Percentiles rank a stretch among this genome's conserved stretches.
Evolutionary conservation across 2,797 vertebrate species (phyloP).

Genomic region (Allobates femoralis): DNA sequence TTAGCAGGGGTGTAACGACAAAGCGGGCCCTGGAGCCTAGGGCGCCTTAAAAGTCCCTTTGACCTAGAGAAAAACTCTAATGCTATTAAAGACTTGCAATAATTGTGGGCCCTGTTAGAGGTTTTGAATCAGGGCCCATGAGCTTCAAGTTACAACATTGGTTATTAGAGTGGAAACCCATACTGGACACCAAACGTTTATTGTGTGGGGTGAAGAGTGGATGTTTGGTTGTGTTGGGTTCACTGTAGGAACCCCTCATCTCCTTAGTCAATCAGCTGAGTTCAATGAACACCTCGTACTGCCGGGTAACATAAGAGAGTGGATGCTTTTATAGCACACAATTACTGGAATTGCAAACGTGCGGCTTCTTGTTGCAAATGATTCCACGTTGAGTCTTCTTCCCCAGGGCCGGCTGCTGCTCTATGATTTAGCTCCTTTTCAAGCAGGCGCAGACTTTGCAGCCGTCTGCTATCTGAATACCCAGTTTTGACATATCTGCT

Average conservation of each 20-base stretch:
- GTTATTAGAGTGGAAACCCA: too few relatives aligned
- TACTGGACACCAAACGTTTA: too few relatives aligned
- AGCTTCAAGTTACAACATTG: too few relatives aligned
- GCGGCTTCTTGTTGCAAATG: slow-evolving; percentile 11
- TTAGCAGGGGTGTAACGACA: too few relatives aligned
- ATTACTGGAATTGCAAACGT: slow-evolving; percentile 41
- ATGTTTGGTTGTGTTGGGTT: not conserved
- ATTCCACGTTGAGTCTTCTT: slow-evolving; percentile 19
- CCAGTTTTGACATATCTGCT: slow-evolving; percentile 55
- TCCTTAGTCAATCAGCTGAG: slow-evolving; percentile 4
- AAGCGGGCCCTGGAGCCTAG: too few relatives aligned
- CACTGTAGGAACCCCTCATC: not conserved
- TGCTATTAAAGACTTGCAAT: too few relatives aligned
- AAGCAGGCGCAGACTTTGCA: slow-evolving; percentile 24
- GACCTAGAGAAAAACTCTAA: too few relatives aligned
- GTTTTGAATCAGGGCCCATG: too few relatives aligned
- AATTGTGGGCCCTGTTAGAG: too few relatives aligned
- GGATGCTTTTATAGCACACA: slow-evolving; percentile 33
- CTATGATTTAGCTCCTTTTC: slow-evolving; percentile 50
- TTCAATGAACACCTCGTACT: slow-evolving; percentile 23
- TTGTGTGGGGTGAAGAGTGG: not conserved
- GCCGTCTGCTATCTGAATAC: slow-evolving; percentile 16
- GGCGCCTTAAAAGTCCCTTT: too few relatives aligned
- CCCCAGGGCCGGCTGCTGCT: slow-evolving; percentile 40
- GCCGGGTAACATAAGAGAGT: not conserved